phyloP scores from a whole-genome alignment of 1,140 invertebrate genomes.

The Asobara japonica region DNA sequence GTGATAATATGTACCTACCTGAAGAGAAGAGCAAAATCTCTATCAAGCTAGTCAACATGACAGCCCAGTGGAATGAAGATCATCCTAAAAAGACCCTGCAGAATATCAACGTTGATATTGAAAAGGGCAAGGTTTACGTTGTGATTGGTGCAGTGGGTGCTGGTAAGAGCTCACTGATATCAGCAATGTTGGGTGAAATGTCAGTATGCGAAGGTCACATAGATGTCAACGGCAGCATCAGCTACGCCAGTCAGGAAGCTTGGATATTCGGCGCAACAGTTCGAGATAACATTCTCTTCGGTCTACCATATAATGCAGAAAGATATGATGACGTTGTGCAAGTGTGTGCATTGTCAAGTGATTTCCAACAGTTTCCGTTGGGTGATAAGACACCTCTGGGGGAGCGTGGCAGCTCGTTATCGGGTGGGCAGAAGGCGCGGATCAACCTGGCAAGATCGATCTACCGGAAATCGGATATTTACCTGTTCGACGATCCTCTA shows the following conservation, averaged over 20 bases:
- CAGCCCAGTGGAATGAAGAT: slow-evolving; percentile 66
- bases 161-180: slow-evolving; percentile 73
- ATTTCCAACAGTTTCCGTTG: slow-evolving; percentile 79
- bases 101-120: slow-evolving; percentile 66
- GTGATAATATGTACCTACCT: slow-evolving; percentile 11
- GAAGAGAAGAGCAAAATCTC: slow-evolving; percentile 35
- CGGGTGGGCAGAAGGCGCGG: slow-evolving; percentile 86
- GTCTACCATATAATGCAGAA: slow-evolving; percentile 71
- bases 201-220: slow-evolving; percentile 68
- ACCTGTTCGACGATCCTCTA: slow-evolving; percentile 85
- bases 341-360: slow-evolving; percentile 74
- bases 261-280: slow-evolving; percentile 76
- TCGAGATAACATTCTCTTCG: slow-evolving; percentile 83
- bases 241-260: slow-evolving; percentile 81
- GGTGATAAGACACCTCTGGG: slow-evolving; percentile 85
- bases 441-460: slow-evolving; percentile 78
- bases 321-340: slow-evolving; percentile 71
- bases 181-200: slow-evolving; percentile 74
- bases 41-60: slow-evolving; percentile 65
- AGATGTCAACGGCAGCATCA: slow-evolving; percentile 68
- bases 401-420: slow-evolving; percentile 82
- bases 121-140: slow-evolving; percentile 69
- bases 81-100: slow-evolving; percentile 62
- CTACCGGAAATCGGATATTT: slow-evolving; percentile 80
- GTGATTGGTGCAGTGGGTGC: slow-evolving; percentile 74